Conservation (phyloP, 1,140 invertebrate genomes). For the Aphelinus atriplicis region DNA sequence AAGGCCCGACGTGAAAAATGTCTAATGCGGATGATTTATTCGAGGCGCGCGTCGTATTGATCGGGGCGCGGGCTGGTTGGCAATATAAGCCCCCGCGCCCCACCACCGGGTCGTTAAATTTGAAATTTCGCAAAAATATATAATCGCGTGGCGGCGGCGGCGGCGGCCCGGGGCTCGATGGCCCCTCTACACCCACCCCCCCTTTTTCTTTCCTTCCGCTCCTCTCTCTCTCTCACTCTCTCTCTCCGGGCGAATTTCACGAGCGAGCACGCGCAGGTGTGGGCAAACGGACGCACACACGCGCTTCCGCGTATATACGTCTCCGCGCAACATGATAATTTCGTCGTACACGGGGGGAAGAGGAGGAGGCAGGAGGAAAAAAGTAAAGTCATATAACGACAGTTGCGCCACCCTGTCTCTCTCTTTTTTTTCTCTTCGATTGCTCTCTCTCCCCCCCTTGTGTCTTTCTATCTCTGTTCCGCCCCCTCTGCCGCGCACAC, state of each 20-base stretch:
- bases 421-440: slow-evolving; percentile 23
- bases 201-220: too few species aligned
- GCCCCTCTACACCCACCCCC: too few species aligned
- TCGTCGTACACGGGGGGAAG: slow-evolving; percentile 22
- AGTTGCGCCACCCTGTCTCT: slow-evolving; percentile 12
- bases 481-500: not conserved
- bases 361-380: slow-evolving; percentile 6
- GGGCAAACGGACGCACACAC: not conserved
- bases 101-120: slow-evolving; percentile 15
- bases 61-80: too few species aligned
- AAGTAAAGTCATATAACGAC: slow-evolving; percentile 27
- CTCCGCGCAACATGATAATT: slow-evolving; percentile 26
- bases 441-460: slow-evolving; percentile 16
- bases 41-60: too few species aligned
- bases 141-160: not conserved
- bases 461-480: slow-evolving; percentile 10
- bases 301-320: not conserved
- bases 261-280: not conserved
- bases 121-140: slow-evolving; percentile 25
- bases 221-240: too few species aligned
- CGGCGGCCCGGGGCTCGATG: too few species aligned
- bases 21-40: too few species aligned
- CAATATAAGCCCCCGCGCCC: too few species aligned
- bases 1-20: too few species aligned
- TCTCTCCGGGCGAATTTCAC: slow-evolving; percentile 2